Conservation (phyloP, 1,140 invertebrate genomes). For the Rhizoglyphus robini region DNA sequence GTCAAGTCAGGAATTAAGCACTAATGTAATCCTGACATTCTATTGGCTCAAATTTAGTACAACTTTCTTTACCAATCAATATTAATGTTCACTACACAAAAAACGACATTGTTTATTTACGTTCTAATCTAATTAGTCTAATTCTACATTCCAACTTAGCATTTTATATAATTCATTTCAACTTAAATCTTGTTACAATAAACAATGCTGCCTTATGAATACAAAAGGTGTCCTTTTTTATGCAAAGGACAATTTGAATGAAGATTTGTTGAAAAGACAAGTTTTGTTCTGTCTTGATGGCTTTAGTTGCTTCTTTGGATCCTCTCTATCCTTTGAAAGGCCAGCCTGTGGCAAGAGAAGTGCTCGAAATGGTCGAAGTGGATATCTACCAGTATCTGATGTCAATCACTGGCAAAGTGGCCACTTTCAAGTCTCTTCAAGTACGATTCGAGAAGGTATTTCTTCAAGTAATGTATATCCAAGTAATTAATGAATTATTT, state of each 20-base stretch:
- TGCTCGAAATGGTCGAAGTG: not conserved
- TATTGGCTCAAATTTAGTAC: too few species aligned
- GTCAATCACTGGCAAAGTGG: not conserved
- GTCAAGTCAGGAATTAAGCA: constrained; percentile 9
- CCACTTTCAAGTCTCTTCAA: not conserved
- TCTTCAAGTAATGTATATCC: too few species aligned
- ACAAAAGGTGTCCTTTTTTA: not conserved
- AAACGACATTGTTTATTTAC: too few species aligned
- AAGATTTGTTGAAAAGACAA: not conserved
- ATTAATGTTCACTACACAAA: too few species aligned
- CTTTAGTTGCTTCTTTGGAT: not conserved
- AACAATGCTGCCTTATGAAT: not conserved
- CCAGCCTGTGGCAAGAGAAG: not conserved
- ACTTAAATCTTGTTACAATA: not conserved
- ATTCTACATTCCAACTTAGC: too few species aligned
- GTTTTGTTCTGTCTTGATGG: not conserved
- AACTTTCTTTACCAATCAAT: too few species aligned
- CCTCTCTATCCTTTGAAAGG: not conserved
- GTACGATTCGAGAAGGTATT: not conserved
- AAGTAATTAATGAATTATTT: not conserved
- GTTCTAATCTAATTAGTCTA: too few species aligned
- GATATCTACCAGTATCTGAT: not conserved
- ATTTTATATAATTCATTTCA: not conserved
- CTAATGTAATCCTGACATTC: too few species aligned
- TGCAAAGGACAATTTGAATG: not conserved